Evolutionary conservation across 30 jellyfish, hydroid and myxozoan genomes (phyloP), one percentile per base, ranked within the genome.

Genomic region (Cassiopea xamachana): DNA sequence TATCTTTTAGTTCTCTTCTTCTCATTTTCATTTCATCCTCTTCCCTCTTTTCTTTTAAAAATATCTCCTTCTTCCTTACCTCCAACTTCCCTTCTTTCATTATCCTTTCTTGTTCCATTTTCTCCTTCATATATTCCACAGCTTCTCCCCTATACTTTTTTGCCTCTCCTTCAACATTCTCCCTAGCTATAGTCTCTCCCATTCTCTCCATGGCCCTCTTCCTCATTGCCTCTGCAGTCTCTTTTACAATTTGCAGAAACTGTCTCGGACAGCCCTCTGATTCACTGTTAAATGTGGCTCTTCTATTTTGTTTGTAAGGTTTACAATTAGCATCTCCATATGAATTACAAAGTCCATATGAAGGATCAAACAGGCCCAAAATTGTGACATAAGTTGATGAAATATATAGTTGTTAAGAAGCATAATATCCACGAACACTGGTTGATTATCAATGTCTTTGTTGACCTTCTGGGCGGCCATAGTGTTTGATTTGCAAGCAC

Each of bases 251-350:
- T 10, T 43, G 39, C 61, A 10, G 16, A 51, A 72, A n/a, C 89
- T 39, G 39, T 86, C 93, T 27, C 93, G 19, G 51, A 73, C 93
- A 1, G 89, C 46, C 58, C 80, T 86, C 58, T 49, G 89, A 43
- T 84, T 43, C 10, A 39, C 10, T 17, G 79, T 39, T 69, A 15
- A 7, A 69, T 17, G 39, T 27, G 39, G 39, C 48, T 7, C 0
- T 7, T 6, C 48, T 43, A 69, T 7, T 7, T 69, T 69, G 79
- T 69, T 69, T n/a, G 79, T 39, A 69, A 69, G 12, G 8, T 59
- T 59, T 59, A 6, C 69, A 59, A 6, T 59, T 59, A 59, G 14
- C 69, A 7, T 59, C 69, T 59, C 13, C 14, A 14, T 6, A 6
- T 6, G 14, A 59, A 59, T 59, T 6, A 6, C 14, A 7, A 59